Evolutionary conservation across 2,888 invertebrate genomes (phyloP).

Genomic region (Entomobrya proxima): DNA sequence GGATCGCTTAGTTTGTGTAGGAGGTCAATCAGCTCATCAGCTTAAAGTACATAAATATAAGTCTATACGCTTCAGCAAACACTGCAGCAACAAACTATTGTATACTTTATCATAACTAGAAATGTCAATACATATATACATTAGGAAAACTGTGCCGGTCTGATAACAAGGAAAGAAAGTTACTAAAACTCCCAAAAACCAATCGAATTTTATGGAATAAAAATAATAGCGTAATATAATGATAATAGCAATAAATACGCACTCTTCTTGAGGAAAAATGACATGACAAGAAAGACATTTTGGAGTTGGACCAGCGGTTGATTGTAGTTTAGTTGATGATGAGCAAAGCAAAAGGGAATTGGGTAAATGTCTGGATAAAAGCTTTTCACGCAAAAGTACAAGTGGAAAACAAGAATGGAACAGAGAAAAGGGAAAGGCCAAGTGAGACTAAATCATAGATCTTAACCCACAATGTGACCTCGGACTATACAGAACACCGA

Average conservation of each 20-base stretch:
- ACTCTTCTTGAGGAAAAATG: no score
- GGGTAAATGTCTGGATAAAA: slow-evolving; percentile 10
- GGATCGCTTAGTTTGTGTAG: neutral
- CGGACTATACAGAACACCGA: slow-evolving; percentile 1
- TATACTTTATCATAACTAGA: no score
- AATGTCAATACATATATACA: no score
- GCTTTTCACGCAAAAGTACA: slow-evolving; percentile 11
- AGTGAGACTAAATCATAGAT: neutral
- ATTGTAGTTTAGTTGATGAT: no score
- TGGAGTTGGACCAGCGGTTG: no score
- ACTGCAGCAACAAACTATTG: neutral
- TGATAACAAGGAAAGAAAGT: no score
- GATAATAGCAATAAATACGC: no score
- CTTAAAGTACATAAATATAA: neutral
- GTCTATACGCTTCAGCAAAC: neutral
- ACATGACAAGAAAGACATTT: no score
- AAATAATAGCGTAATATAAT: no score
- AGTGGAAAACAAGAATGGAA: neutral
- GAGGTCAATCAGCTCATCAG: slow-evolving; percentile 13
- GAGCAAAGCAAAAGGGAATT: neutral
- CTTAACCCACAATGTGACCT: slow-evolving; percentile 36
- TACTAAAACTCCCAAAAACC: no score
- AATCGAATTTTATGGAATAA: no score
- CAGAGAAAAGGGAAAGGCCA: neutral
- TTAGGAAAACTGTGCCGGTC: no score